Percentiles rank a stretch among this genome's conserved stretches.
Conservation (phyloP, 2,888 invertebrate genomes). For the Frankliniella intonsa region DNA sequence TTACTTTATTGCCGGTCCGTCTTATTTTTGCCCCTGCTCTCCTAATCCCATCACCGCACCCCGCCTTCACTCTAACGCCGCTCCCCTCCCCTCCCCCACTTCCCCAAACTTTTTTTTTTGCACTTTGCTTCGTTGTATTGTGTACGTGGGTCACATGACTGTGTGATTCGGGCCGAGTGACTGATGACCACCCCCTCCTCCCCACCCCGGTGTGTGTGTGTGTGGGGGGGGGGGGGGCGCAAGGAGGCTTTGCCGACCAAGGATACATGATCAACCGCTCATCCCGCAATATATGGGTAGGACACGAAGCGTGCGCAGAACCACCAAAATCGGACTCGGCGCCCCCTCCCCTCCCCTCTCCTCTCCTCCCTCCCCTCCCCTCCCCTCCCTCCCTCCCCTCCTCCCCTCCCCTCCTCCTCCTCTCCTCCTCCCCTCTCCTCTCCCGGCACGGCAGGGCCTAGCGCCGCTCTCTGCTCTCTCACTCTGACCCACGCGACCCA, state of each 20-base stretch:
- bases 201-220: background rate
- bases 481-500: too few species aligned
- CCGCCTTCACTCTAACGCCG: background rate
- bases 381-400: too few species aligned
- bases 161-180: slow-evolving; percentile 12
- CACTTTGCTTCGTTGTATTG: background rate
- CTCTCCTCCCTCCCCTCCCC: too few species aligned
- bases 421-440: too few species aligned
- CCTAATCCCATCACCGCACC: slow-evolving; percentile 4
- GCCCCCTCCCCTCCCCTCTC: too few species aligned
- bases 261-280: background rate
- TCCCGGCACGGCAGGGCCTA: too few species aligned
- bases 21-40: slow-evolving; percentile 18
- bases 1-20: slow-evolving; percentile 20
- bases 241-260: background rate
- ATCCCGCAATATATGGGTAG: background rate
- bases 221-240: background rate
- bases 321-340: background rate
- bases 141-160: slow-evolving; percentile 24
- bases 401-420: too few species aligned
- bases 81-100: background rate
- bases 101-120: background rate
- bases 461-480: too few species aligned
- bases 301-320: background rate
- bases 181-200: background rate